Conservation (phyloP, 2,888 invertebrate genomes). For the Salticus scenicus region DNA sequence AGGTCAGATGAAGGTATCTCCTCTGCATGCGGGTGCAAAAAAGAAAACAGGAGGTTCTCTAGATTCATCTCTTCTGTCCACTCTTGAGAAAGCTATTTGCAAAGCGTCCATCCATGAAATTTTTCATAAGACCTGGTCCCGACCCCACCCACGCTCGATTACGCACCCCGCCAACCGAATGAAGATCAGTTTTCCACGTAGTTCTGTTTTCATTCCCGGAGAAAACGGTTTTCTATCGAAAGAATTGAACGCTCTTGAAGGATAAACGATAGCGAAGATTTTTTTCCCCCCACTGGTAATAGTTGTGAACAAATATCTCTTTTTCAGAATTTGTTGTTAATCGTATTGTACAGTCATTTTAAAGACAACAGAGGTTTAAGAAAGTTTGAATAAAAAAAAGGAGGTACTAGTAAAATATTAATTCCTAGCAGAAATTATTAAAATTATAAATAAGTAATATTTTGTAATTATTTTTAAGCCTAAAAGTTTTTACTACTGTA, state of each 20-base stretch:
- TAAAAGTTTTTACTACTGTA: no score
- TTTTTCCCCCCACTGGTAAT: neutral
- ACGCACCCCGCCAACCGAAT: slow-evolving; percentile 46
- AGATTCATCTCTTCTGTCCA: slow-evolving; percentile 36
- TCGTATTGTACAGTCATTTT: no score
- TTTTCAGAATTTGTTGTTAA: no score
- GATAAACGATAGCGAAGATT: neutral
- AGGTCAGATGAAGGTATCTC: slow-evolving; percentile 25
- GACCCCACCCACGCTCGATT: slow-evolving; percentile 65
- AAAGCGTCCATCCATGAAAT: slow-evolving; percentile 49
- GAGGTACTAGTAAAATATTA: no score
- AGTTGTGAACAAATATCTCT: no score
- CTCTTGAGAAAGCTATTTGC: slow-evolving; percentile 56
- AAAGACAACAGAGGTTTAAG: no score
- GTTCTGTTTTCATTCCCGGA: neutral
- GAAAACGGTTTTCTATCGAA: neutral
- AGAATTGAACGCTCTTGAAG: neutral
- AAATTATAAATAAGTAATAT: no score
- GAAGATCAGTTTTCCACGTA: neutral
- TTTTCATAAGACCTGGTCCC: slow-evolving; percentile 61
- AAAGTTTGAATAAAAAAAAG: no score
- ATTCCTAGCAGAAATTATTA: no score
- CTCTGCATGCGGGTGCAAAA: neutral
- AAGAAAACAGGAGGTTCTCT: slow-evolving; percentile 2
- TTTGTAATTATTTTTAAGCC: no score